Conservation (phyloP, 2,797 vertebrate genomes). For the Manis pentadactyla region DNA sequence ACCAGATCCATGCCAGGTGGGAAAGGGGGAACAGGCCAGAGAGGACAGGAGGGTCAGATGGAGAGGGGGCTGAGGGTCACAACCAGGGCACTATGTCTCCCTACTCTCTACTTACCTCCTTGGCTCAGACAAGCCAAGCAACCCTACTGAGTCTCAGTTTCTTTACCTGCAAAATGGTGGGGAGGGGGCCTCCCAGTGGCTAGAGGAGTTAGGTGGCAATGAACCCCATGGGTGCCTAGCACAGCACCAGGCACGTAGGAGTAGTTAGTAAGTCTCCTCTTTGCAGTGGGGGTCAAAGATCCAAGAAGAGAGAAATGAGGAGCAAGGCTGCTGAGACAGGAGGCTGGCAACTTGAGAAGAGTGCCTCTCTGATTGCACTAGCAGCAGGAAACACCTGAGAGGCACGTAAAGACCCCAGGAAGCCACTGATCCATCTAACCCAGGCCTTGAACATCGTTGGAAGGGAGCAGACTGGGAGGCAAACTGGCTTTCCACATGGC, state of each 20-base stretch:
- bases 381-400: neutral
- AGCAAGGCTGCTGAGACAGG: neutral
- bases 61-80: neutral
- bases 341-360: neutral
- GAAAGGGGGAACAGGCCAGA: neutral
- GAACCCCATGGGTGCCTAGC: neutral
- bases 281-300: neutral
- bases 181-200: neutral
- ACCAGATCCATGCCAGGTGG: neutral
- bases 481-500: neutral
- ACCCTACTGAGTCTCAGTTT: neutral
- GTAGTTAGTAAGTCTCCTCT: neutral
- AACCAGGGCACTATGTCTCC: neutral
- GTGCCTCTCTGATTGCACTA: neutral
- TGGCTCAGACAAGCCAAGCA: neutral
- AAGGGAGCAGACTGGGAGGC: neutral
- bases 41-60: too few species aligned
- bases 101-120: neutral
- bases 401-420: too few species aligned
- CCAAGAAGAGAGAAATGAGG: neutral
- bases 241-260: fast-evolving
- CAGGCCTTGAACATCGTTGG: fast-evolving
- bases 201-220: neutral
- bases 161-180: neutral
- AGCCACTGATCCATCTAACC: neutral